A percentile compares a stretch with the other conserved stretches of the same genome.
phyloP scores from a whole-genome alignment of 2,888 invertebrate genomes.

The Drosophila neonasuta region DNA sequence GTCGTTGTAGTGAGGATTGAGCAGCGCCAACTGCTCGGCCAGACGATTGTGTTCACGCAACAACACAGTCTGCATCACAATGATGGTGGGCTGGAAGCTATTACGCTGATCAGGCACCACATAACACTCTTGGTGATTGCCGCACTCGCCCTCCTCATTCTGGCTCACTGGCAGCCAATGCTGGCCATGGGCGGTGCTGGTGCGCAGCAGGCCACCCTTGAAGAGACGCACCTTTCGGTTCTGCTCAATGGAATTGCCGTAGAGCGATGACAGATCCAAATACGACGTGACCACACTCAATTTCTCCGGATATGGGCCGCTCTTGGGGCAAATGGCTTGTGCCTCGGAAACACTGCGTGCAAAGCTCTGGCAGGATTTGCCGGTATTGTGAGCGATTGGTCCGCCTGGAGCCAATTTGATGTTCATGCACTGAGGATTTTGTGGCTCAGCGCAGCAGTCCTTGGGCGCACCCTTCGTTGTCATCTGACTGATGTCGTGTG shows the following conservation, averaged over 20 bases:
- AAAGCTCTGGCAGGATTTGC: constrained; percentile 85
- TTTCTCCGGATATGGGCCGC: constrained; percentile 84
- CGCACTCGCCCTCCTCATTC: constrained; percentile 84
- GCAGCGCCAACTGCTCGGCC: constrained; percentile 76
- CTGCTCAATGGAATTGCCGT: constrained; percentile 87
- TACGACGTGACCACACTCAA: constrained; percentile 81
- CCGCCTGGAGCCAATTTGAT: constrained; percentile 84
- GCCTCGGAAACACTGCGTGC: constrained; percentile 86
- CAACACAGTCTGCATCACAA: constrained; percentile 82
- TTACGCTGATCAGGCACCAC: constrained; percentile 84
- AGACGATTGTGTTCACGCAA: constrained; percentile 83
- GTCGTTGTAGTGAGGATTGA: constrained; percentile 83
- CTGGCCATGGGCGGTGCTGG: constrained; percentile 84
- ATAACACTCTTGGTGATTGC: constrained; percentile 86
- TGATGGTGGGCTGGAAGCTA: constrained; percentile 80
- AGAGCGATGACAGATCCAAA: constrained; percentile 90
- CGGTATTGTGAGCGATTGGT: constrained; percentile 83
- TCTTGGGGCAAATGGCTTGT: constrained; percentile 84
- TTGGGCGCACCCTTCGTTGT: constrained; percentile 55
- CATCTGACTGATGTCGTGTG: constrained; percentile 71
- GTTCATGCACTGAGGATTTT: constrained; percentile 80
- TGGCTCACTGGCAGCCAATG: constrained; percentile 87
- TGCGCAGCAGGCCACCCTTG: constrained; percentile 86
- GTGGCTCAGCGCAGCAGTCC: constrained; percentile 67
- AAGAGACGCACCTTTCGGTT: constrained; percentile 85